Percentiles rank a stretch among this genome's conserved stretches.
phyloP scores from a whole-genome alignment of 2,113 vertebrate species.

The Caretta caretta region DNA sequence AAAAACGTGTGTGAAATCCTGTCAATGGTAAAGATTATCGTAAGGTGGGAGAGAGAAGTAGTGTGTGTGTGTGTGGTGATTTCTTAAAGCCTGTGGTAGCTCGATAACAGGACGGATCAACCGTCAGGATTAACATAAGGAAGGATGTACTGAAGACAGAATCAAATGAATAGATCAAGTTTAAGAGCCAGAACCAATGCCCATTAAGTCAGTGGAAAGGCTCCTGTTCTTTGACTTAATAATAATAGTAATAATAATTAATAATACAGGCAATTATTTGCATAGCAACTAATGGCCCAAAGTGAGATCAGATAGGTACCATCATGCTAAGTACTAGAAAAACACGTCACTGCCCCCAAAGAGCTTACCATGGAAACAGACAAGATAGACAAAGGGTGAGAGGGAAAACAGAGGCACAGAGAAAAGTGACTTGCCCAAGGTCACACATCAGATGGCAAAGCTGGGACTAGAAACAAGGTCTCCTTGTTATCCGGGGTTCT shows the following conservation, averaged over 20 bases:
- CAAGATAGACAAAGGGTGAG: neutral
- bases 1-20: constrained; percentile 64
- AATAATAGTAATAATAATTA: neutral
- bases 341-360: neutral
- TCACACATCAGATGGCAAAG: neutral
- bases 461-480: neutral
- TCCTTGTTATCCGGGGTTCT: neutral
- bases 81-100: constrained; percentile 41
- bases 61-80: constrained; percentile 1
- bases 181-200: neutral
- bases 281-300: neutral
- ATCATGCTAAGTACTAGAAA: neutral
- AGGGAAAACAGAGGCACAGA: neutral
- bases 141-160: neutral
- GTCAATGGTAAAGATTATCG: neutral
- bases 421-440: neutral
- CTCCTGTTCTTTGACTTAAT: neutral
- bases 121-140: neutral
- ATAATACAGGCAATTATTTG: neutral
- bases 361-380: neutral
- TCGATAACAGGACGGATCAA: constrained; percentile 35
- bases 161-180: neutral
- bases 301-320: neutral
- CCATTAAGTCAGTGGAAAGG: neutral
- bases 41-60: constrained; percentile 27